Conservation (phyloP, 2,888 invertebrate species). For the Epinotia demarniana region DNA sequence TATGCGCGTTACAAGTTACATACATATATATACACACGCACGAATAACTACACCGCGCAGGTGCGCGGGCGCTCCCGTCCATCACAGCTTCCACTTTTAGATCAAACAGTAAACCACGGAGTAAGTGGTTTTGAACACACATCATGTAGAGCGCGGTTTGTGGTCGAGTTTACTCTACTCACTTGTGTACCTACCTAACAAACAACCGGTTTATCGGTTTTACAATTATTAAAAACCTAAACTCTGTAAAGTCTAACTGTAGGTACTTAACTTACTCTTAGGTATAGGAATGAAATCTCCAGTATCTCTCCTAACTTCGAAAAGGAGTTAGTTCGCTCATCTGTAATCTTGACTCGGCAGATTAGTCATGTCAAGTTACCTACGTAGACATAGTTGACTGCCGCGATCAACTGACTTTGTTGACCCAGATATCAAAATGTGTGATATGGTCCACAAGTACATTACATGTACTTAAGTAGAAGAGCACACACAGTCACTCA, state of each 20-base stretch:
- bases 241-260: not conserved
- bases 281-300: not conserved
- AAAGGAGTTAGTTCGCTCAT: not conserved
- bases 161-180: not conserved
- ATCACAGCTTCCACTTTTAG: slow-evolving; percentile 27
- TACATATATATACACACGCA: not conserved
- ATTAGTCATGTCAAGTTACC: not conserved
- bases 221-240: not conserved
- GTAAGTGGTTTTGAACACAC: not conserved
- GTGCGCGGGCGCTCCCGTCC: slow-evolving; percentile 5
- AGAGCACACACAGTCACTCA: too few relatives aligned
- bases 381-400: too few relatives aligned
- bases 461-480: too few relatives aligned
- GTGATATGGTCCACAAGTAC: too few relatives aligned
- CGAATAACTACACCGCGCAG: not conserved
- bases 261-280: too few relatives aligned
- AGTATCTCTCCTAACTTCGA: not conserved
- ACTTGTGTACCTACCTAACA: not conserved
- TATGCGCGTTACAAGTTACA: not conserved
- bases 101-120: not conserved
- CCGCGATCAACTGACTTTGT: too few relatives aligned
- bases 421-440: too few relatives aligned
- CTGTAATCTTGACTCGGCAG: not conserved
- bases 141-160: not conserved
- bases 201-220: not conserved